Base-by-base conservation (phyloP, 2,113 vertebrate genomes). In the Struthio camelus region DNA sequence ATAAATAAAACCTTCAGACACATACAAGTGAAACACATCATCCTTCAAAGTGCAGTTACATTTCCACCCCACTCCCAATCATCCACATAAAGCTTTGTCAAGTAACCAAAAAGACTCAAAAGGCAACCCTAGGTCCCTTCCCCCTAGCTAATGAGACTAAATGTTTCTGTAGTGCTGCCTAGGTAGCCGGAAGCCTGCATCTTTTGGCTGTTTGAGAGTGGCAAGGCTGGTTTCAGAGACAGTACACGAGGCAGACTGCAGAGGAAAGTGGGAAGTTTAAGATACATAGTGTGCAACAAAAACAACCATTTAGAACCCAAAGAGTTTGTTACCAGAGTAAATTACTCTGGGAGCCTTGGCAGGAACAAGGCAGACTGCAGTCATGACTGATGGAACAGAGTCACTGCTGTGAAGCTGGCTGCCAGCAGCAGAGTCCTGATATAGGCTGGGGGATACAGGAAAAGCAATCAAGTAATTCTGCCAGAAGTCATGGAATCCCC, bases 1-100 rank as follows among this genome's bases (percentile, higher is more conserved):
- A 97, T 97, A 97, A 97, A 97, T 97, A 97, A 97, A 97, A 95
- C 87, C 94, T 94, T 97, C 96, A 88, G 92, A 97, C 94, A 87
- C 78, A 36, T 91, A 96, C 84, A 87, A 53, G 75, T 88, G 93
- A 96, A 94, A 87, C 87, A 83, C 89, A 56, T 80, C 87, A 88
- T 90, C 94, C 87, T 95, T 93, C 91, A 96, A 93, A 97, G 93
- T 91, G 94, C 96, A 97, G 96, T 87, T 90, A 69, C 66, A 51
- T 91, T 97, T 94, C 91, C 94, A 94, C 80, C 96, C 93, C 85
- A 79, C 89, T 89, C 92, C 95, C 88, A 83, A 87, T 59, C 93
- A 90, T 91, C 36, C 81, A 92, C 94, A 84, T 94, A 96, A 92
- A 96, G 95, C 90, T 87, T 95, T 95, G 83, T 95, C 95, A 95